Evolutionary conservation across 2,888 invertebrate genomes (phyloP).

Genomic region (Criorhina ranunculi): DNA sequence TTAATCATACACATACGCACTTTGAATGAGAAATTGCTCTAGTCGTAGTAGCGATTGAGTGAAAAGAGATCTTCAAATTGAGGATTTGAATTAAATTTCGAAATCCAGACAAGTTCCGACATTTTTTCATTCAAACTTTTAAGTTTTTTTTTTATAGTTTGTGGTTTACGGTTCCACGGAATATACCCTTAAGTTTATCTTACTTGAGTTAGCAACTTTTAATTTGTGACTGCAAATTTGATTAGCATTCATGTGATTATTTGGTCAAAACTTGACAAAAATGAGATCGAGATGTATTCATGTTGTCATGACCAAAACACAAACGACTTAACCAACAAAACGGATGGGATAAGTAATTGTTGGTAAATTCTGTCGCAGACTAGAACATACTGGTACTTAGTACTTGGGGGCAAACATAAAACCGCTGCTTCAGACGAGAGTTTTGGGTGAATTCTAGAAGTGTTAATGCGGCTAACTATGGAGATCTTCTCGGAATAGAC

Average conservation of each 20-base stretch:
- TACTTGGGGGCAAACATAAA: too few relatives aligned
- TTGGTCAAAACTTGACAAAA: neutral
- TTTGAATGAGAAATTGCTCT: neutral
- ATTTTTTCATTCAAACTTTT: too few relatives aligned
- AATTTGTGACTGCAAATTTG: conserved; percentile 5
- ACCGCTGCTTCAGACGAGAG: too few relatives aligned
- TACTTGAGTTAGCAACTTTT: conserved; percentile 5
- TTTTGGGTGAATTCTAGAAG: too few relatives aligned
- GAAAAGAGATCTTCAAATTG: conserved; percentile 5
- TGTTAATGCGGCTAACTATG: too few relatives aligned
- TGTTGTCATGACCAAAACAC: neutral
- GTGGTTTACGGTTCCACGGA: neutral
- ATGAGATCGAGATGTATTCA: neutral
- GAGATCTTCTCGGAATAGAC: too few relatives aligned
- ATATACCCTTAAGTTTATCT: neutral
- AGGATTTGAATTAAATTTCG: too few relatives aligned
- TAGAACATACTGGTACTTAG: neutral
- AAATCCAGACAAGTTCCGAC: too few relatives aligned
- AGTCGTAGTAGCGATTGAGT: neutral
- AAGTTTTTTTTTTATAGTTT: neutral
- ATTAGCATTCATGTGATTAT: conserved; percentile 3
- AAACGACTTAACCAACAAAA: neutral
- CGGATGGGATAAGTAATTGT: neutral
- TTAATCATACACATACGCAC: conserved; percentile 29
- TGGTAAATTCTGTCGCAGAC: neutral